A percentile compares a stretch with the other conserved stretches of the same genome.
Evolutionary conservation across 64 coral and sea anemone genomes (phyloP).

Genomic region (Astreopora myriophthalma): DNA sequence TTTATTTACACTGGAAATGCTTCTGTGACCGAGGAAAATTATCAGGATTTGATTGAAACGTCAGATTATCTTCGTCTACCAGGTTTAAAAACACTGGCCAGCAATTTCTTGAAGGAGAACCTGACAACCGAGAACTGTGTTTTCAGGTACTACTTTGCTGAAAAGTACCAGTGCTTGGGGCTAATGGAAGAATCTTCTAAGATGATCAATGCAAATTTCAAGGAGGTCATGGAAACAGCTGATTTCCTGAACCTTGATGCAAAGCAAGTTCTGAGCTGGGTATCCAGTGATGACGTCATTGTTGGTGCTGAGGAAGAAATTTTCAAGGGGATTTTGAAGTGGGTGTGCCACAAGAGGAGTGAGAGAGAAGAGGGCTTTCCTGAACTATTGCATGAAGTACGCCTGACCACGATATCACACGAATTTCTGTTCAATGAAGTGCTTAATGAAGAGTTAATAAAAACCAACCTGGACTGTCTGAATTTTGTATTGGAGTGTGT

Average conservation of each 20-base stretch:
- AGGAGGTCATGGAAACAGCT: background rate
- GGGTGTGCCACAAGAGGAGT: background rate
- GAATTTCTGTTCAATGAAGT: background rate
- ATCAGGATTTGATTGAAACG: background rate
- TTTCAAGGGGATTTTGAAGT: conserved; percentile 9
- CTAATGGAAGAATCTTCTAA: background rate
- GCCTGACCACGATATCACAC: background rate
- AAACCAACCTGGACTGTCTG: background rate
- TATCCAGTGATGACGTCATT: background rate
- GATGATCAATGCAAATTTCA: background rate
- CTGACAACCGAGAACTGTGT: background rate
- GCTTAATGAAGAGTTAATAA: background rate
- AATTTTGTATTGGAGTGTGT: background rate
- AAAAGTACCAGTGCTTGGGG: background rate
- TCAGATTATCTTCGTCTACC: conserved; percentile 6
- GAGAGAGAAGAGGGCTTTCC: background rate
- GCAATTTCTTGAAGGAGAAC: background rate
- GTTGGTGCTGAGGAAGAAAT: conserved; percentile 14
- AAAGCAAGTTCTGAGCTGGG: background rate
- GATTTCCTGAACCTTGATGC: background rate
- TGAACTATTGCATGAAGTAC: background rate
- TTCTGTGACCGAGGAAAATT: background rate
- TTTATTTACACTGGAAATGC: background rate
- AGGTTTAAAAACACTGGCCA: background rate
- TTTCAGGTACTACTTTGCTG: background rate